phyloP scores from a whole-genome alignment of 53 echinoderm and acorn worm species.

The Astropecten irregularis region DNA sequence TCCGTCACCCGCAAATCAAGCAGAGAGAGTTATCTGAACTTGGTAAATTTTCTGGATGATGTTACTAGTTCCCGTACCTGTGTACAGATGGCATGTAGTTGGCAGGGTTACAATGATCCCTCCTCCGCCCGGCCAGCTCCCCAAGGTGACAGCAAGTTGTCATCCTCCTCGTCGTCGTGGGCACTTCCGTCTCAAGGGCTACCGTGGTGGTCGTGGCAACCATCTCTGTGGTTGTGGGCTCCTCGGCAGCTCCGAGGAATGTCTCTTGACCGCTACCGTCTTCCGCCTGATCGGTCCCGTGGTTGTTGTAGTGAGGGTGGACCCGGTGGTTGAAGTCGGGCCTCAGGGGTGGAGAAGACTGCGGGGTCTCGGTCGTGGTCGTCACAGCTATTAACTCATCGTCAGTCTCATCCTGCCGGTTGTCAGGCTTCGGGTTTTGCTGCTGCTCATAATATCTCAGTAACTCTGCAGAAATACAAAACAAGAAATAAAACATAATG shows the following conservation, averaged over 20 bases:
- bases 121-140: conserved; percentile 61
- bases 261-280: conserved; percentile 4
- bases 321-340: background rate
- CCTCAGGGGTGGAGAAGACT: background rate
- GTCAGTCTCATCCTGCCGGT: no score
- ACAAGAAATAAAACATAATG: no score
- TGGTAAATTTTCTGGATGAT: background rate
- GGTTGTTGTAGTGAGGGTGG: background rate
- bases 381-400: background rate
- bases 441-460: conserved; percentile 12
- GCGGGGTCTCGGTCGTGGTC: background rate
- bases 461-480: background rate
- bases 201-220: background rate
- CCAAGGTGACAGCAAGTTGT: conserved; percentile 76
- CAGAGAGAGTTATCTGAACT: no score
- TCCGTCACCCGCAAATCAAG: no score
- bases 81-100: conserved; percentile 62
- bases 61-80: background rate
- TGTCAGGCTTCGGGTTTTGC: no score
- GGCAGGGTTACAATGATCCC: conserved; percentile 76
- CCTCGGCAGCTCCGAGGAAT: background rate
- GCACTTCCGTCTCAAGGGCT: conserved; percentile 8
- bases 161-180: conserved; percentile 32
- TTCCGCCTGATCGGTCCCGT: background rate
- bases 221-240: background rate